These are phyloP conservation scores for Caranx melampygus DNA, from an alignment of 2,113 vertebrate genomes.

Conservation along the genomic window DNA sequence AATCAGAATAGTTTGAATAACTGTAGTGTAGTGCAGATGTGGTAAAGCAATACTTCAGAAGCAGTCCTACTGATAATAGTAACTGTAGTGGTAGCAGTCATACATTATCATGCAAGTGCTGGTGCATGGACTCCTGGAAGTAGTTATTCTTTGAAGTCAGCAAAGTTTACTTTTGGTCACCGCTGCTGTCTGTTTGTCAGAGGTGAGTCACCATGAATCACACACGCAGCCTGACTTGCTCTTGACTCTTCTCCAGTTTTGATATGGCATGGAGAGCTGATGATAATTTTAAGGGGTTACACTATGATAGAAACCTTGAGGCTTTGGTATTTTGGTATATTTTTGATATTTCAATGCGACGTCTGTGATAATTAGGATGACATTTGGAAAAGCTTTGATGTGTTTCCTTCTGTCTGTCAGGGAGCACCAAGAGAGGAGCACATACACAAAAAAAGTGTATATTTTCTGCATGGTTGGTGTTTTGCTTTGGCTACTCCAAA, in stretches of 20 bases:
- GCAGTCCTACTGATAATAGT: neutral
- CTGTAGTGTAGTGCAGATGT: too few species aligned
- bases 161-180: constrained; percentile 32
- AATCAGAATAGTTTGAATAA: too few species aligned
- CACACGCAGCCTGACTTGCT: constrained; percentile 16
- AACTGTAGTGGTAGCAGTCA: neutral
- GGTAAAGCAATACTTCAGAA: neutral
- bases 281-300: constrained; percentile 49
- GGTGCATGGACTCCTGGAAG: neutral
- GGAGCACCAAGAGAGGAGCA: constrained; percentile 18
- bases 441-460: constrained; percentile 15
- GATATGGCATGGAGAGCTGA: constrained; percentile 37
- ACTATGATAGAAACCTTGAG: constrained; percentile 49
- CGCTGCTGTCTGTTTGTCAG: constrained; percentile 1
- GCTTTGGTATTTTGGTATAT: constrained; percentile 69
- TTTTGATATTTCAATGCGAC: constrained; percentile 65
- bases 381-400: constrained; percentile 75
- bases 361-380: constrained; percentile 74
- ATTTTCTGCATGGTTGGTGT: neutral
- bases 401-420: constrained; percentile 46
- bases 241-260: constrained; percentile 32
- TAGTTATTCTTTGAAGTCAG: constrained; percentile 18
- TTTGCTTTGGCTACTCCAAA: constrained; percentile 19
- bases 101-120: neutral
- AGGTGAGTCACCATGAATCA: constrained; percentile 50